phyloP scores from a whole-genome alignment of 2,113 vertebrate species.

The Mirza zaza region DNA sequence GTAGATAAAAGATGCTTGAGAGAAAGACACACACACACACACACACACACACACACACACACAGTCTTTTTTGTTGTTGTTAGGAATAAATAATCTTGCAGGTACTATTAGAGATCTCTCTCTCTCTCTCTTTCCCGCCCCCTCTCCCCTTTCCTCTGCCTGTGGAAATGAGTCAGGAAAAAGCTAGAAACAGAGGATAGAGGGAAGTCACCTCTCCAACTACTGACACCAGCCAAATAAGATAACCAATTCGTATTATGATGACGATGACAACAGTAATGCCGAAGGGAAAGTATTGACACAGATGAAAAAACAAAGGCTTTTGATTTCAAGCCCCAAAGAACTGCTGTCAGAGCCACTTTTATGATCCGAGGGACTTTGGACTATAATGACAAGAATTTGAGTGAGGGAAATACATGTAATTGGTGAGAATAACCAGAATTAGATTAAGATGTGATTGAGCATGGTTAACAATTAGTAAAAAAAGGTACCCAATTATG shows the following conservation, averaged over 20 bases:
- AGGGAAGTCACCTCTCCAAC: not conserved
- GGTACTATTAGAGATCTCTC: not conserved
- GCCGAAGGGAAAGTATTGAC: not conserved
- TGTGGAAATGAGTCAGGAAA: not conserved
- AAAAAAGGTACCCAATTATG: not conserved
- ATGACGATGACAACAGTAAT: not conserved
- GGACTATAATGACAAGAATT: not conserved
- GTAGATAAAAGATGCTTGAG: not conserved
- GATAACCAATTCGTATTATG: not conserved
- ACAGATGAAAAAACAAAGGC: not conserved
- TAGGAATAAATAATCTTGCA: not conserved
- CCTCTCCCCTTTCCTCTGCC: not conserved
- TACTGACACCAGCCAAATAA: not conserved
- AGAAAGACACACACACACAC: not conserved
- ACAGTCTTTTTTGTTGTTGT: not conserved
- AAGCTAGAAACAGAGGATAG: not conserved
- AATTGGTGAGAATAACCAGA: slow-evolving; percentile 5
- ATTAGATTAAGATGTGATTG: not conserved
- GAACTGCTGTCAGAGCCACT: not conserved
- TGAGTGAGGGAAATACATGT: not conserved
- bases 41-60: not conserved
- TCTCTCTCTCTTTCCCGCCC: not conserved
- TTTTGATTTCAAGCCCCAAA: not conserved
- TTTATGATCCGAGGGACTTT: not conserved
- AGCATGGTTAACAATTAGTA: slow-evolving; percentile 7